These are phyloP conservation scores for Phrynosoma platyrhinos DNA, from an alignment of 2,113 vertebrate species.

Conservation along the genomic window DNA sequence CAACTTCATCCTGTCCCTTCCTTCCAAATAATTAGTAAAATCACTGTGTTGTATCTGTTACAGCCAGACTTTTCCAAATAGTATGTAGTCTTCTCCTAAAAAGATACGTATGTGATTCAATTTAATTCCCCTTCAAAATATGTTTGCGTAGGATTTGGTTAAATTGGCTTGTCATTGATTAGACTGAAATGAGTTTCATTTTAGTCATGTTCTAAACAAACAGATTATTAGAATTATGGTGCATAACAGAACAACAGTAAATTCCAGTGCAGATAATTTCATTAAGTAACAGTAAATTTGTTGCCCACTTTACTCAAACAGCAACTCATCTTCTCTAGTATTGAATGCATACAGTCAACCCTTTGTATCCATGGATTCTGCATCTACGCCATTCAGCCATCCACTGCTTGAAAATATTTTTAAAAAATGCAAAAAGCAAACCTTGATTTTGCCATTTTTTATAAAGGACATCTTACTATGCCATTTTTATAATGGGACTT, in stretches of 20 bases:
- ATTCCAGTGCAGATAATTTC: neutral
- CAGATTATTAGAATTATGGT: neutral
- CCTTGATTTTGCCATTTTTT: too few relatives aligned
- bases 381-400: too few relatives aligned
- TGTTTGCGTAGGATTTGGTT: slow-evolving; percentile 8
- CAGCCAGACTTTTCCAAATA: slow-evolving; percentile 30
- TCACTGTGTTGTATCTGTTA: slow-evolving; percentile 43
- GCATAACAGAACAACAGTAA: slow-evolving; percentile 7
- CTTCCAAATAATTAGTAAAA: neutral
- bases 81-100: slow-evolving; percentile 6
- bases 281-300: neutral
- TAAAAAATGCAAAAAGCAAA: too few relatives aligned
- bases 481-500: too few relatives aligned
- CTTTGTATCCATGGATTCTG: too few relatives aligned
- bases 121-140: slow-evolving; percentile 4
- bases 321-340: neutral
- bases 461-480: too few relatives aligned
- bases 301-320: neutral
- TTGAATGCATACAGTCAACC: neutral
- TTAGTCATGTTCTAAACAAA: too few relatives aligned
- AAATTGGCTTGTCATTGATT: neutral
- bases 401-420: too few relatives aligned
- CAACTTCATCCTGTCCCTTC: too few relatives aligned
- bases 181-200: too few relatives aligned
- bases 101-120: neutral